Percentiles rank a stretch among this genome's conserved stretches.
Evolutionary conservation across 2,888 invertebrate species (phyloP).

Genomic region (Anoncus sp.): DNA sequence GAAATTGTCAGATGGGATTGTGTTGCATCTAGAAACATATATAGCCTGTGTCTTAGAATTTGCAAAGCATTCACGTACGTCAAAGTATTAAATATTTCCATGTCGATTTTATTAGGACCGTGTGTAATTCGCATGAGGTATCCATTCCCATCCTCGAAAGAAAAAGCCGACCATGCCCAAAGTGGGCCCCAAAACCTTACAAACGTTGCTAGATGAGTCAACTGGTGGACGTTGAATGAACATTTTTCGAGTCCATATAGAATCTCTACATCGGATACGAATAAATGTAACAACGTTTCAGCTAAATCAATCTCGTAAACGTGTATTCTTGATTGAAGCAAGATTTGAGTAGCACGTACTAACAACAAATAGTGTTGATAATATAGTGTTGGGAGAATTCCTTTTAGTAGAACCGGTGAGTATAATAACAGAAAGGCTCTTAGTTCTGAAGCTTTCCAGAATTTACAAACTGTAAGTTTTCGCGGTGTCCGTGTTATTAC

Average conservation of each 20-base stretch:
- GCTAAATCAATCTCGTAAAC: conserved; percentile 29
- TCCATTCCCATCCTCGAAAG: conserved; percentile 55
- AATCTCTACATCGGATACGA: conserved; percentile 18
- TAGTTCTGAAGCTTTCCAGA: conserved; percentile 12
- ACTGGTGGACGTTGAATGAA: conserved; percentile 48
- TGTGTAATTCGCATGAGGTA: conserved; percentile 33
- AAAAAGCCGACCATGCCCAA: conserved; percentile 53
- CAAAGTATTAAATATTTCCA: conserved; percentile 50
- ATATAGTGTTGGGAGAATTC: neutral
- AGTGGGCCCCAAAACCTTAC: conserved; percentile 45
- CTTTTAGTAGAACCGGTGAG: conserved; percentile 34
- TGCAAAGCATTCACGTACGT: conserved; percentile 25
- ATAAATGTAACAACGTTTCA: conserved; percentile 34
- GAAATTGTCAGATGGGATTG: neutral
- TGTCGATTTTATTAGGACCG: conserved; percentile 50
- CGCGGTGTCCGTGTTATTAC: conserved; percentile 27
- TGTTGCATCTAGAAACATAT: too few species aligned
- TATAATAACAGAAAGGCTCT: conserved; percentile 32
- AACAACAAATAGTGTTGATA: conserved; percentile 43
- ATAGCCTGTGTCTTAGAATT: conserved; percentile 14
- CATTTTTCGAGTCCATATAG: conserved; percentile 51
- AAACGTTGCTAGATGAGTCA: conserved; percentile 20
- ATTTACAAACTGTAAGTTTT: conserved; percentile 2
- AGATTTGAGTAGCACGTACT: conserved; percentile 8
- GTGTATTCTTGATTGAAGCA: conserved; percentile 15